These are phyloP conservation scores for Eupithecia centaureata DNA, from an alignment of 2,888 invertebrate species.

Conservation along the genomic window DNA sequence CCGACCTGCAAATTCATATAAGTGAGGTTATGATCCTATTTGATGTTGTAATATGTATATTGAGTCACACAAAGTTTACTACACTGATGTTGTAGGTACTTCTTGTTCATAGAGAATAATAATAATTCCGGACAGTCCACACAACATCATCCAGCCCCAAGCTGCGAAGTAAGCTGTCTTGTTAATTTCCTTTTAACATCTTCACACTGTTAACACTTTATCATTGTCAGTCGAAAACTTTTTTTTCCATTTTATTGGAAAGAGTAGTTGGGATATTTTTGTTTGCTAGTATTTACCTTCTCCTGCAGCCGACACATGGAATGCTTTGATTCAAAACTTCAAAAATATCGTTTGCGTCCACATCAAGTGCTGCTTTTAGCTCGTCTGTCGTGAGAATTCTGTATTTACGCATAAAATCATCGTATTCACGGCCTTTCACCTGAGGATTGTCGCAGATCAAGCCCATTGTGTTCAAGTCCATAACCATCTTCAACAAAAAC, in stretches of 20 bases:
- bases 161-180: no score
- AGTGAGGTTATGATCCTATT: neutral
- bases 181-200: no score
- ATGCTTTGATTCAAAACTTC: conserved; percentile 94
- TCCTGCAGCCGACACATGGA: conserved; percentile 96
- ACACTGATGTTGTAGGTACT: no score
- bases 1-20: neutral
- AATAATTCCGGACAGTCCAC: no score
- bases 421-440: conserved; percentile 92
- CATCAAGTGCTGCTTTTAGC: conserved; percentile 91
- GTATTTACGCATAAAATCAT: conserved; percentile 93
- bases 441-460: conserved; percentile 92
- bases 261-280: neutral
- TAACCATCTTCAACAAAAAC: conserved; percentile 90
- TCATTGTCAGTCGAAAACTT: neutral
- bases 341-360: conserved; percentile 92
- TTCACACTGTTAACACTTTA: neutral
- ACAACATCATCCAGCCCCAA: no score
- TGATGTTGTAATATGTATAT: neutral
- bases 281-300: conserved; percentile 85
- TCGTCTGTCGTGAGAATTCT: conserved; percentile 90
- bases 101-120: neutral
- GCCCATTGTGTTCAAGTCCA: conserved; percentile 95
- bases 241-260: neutral
- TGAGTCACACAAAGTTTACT: neutral